Base-by-base conservation (phyloP, 2,888 invertebrate species). In the Petrolisthes cinctipes region DNA sequence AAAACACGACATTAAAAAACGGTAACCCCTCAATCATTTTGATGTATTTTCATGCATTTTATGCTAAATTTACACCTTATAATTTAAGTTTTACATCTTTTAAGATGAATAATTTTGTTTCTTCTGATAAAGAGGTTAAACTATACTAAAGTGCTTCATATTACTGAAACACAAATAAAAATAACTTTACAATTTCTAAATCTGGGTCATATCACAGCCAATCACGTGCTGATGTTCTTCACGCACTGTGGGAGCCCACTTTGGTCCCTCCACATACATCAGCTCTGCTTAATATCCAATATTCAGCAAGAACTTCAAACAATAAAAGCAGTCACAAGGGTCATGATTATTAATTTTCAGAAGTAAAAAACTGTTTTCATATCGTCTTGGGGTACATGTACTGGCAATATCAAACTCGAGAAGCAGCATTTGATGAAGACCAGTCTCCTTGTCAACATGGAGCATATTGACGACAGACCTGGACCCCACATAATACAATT, bases 121-220 rank as follows among this genome's bases (percentile, higher is more conserved):
- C 80, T 79, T 83, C 61, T 88, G 83, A 88, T 82, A 61, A 75
- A 88, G 86, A 87, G 83, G 81, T 66, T 80, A 84, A 80, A 83
- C 83, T 84, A 83, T 73, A 61, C 80, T 84, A 83, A 79, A 86
- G 80, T 81, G 81, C 73, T 83, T 57, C 87, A 75, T 75, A 73
- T 61, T 68, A 81, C 73, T 66, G 61, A 81, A 84, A 79, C 57
- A 83, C 81, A 81, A 84, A 81, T 81, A 84, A 84, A 75, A 78
- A 76, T 83, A 84, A 71, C 66, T 81, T 81, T 88, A 81, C 68
- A 88, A 81, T 88, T 84, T 84, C 80, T 88, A 84, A 61, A 88
- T 88, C 87, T 88, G 87, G 87, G 83, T 88, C 84, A 88, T 88
- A 88, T 88, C 87, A 88, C 87, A 88, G 87, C 84, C 84, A 84